These are phyloP conservation scores for Conistra vaccinii DNA, from an alignment of 2,888 invertebrate genomes.

Conservation along the genomic window DNA sequence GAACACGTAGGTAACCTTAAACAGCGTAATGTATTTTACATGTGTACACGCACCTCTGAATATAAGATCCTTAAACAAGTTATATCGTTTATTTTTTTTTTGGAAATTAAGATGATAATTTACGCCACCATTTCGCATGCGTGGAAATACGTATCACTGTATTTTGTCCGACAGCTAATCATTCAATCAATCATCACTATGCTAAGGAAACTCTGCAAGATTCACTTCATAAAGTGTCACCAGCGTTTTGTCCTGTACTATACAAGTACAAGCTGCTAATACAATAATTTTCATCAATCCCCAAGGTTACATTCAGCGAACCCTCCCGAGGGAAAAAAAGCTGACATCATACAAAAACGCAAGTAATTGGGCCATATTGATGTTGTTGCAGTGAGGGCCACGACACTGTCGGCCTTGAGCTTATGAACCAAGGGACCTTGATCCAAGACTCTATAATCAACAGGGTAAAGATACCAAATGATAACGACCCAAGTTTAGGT, in stretches of 20 bases:
- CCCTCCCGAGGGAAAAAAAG: not conserved
- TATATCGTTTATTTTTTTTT: slow-evolving; percentile 6
- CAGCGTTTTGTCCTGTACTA: not conserved
- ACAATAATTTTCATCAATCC: slow-evolving; percentile 14
- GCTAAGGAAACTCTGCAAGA: not conserved
- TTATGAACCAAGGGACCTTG: slow-evolving; percentile 17
- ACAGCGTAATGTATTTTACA: slow-evolving; percentile 14
- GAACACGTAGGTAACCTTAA: slow-evolving; percentile 38
- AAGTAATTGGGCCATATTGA: slow-evolving; percentile 48
- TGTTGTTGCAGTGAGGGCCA: slow-evolving; percentile 48
- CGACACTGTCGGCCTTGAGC: slow-evolving; percentile 35
- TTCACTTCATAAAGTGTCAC: not conserved
- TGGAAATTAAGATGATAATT: not conserved
- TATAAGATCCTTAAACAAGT: not conserved
- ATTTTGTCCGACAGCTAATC: not conserved
- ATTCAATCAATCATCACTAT: slow-evolving; percentile 1
- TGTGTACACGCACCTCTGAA: slow-evolving; percentile 17
- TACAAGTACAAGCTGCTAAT: not conserved
- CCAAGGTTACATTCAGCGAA: slow-evolving; percentile 6
- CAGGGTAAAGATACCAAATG: slow-evolving; percentile 23
- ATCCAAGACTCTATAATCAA: slow-evolving; percentile 32
- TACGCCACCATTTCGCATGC: not conserved
- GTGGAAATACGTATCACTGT: not conserved
- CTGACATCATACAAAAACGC: slow-evolving; percentile 47
- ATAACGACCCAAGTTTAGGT: slow-evolving; percentile 21